Base-by-base conservation (phyloP, 1,140 invertebrate species). In the Arctopsyche grandis region DNA sequence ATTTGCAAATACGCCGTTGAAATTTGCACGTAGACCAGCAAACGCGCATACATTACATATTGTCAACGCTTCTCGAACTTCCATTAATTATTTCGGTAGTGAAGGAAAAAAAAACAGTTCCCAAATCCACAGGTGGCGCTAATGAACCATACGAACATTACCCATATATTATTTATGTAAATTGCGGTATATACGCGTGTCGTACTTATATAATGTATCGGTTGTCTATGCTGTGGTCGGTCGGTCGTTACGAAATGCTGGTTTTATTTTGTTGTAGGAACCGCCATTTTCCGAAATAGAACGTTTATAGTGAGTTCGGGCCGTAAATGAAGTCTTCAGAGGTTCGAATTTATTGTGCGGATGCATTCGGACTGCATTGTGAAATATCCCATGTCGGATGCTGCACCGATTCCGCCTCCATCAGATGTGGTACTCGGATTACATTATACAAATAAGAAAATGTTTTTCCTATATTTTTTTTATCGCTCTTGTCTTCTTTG, bases 111-210 rank as follows among this genome's bases (percentile, higher is more conserved):
- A 21, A 19, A 60, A 60, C 58, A 5, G 21, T 5, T 60, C 26
- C 10, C 24, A 9, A 9, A n/a, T 26, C 21, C 63, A 26, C 63
- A 66, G 21, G 63, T 29, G 63, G 63, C 63, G 63, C 21, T 66
- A 66, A 66, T 66, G 63, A 66, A 66, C 63, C 63, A 29, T 66
- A 66, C 48, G 10, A 52, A 12, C 48, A 16, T 52, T 52, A 12
- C 48, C 48, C 48, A 52, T 52, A 16, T 66, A 66, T 66, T 66
- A 66, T 26, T 66, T 66, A 66, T 66, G 63, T 22, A 66, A 66
- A 66, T 66, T 21, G 9, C 22, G 63, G 56, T 19, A 19, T 38
- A 38, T 38, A 38, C 29, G 7, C 29, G 7, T n/a, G n/a, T n/a
- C n/a, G 29, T 38, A 16, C 48, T 52, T 52, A 52, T 52, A 52